A percentile compares a stretch with the other conserved stretches of the same genome.
phyloP scores from a whole-genome alignment of 2,797 vertebrate genomes.

The Eulemur mongoz region DNA sequence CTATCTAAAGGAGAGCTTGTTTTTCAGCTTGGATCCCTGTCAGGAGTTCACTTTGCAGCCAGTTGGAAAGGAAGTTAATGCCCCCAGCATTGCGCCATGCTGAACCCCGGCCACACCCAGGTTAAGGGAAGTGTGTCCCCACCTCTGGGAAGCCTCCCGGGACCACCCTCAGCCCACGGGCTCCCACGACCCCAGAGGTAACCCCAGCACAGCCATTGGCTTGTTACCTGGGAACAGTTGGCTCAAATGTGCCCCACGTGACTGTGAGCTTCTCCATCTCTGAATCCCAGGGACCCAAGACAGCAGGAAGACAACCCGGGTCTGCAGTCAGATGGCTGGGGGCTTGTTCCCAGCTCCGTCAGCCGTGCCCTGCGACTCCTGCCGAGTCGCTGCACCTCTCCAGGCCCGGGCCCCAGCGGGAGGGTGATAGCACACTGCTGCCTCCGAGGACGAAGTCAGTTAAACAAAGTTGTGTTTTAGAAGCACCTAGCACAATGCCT shows the following conservation, averaged over 20 bases:
- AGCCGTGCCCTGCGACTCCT: fast-evolving
- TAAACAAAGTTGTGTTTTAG: background rate
- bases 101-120: background rate
- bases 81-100: background rate
- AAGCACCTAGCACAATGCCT: background rate
- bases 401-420: fast-evolving
- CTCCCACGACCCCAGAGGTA: background rate
- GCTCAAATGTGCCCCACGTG: background rate
- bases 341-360: no score
- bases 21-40: background rate
- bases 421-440: background rate
- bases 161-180: background rate
- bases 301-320: background rate
- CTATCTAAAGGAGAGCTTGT: background rate
- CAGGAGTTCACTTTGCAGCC: background rate
- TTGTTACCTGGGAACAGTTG: fast-evolving
- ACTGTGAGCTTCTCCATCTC: background rate
- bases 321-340: no score
- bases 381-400: background rate
- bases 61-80: background rate
- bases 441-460: background rate
- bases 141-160: background rate
- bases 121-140: background rate
- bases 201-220: background rate
- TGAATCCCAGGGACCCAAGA: background rate